Base-by-base conservation (phyloP, 2,888 invertebrate genomes). In the Nemotelus pantherinus region DNA sequence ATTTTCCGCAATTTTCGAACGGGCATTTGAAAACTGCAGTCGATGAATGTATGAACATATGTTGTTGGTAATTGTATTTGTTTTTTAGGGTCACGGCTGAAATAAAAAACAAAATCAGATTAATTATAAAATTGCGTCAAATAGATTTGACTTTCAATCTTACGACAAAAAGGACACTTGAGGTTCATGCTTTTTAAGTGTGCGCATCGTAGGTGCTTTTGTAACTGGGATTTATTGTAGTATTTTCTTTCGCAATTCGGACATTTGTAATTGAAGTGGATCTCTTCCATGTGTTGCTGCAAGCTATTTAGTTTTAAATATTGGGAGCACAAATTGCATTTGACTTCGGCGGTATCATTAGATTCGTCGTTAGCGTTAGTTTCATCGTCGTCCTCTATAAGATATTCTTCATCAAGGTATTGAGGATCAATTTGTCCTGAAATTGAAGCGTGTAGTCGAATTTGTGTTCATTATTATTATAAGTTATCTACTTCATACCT, bases 1-100 rank as follows among this genome's bases (percentile, higher is more conserved):
- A 45, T 43, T 55, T 70, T 10, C n/a, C 2, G 53, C 78, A 78
- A 4, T 50, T n/a, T 10, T 65, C 68, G 53, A 50, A 60, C 3
- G 58, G 53, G 39, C 78, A 78, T n/a, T 65, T 67, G 44, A 78
- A 78, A 10, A 25, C 4, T 0, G 76, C 76, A 2, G 64, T 64
- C 0, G n/a, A 65, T 4, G 74, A 57, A 45, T 78, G 78, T 3
- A 74, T 78, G 47, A 60, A 63, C 1, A 74, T 6, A 39, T 78
- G 78, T 9, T 78, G 78, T 43, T 78, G 72, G 1, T 77, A 55
- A 25, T 47, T 77, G 58, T 78, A 78, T 64, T 78, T 78, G 0
- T 57, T 78, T 44, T 65, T 72, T 25, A 77, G 53, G 25, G 67
- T n/a, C 45, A 55, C 53, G 25, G 45, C 78, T 78, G 47, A 2